Evolutionary conservation across 2,888 invertebrate genomes (phyloP).

Genomic region (Physocephala rufipes): DNA sequence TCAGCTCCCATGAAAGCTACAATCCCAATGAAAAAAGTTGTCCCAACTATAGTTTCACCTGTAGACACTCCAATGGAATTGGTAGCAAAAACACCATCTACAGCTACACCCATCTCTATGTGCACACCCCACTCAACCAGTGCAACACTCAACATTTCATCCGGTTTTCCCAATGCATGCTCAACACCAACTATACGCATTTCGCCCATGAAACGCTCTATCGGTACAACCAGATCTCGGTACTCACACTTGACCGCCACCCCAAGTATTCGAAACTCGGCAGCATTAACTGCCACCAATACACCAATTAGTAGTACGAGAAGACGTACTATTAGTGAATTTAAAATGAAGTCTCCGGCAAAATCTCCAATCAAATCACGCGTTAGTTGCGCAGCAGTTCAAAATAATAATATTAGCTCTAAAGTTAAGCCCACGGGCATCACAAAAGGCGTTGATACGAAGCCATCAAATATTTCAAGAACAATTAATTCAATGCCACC

Average conservation of each 20-base stretch:
- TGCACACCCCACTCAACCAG: constrained; percentile 16
- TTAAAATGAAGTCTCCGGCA: constrained; percentile 44
- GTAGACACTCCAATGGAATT: constrained; percentile 38
- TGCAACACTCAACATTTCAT: constrained; percentile 27
- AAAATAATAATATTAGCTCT: constrained; percentile 7
- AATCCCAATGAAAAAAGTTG: constrained; percentile 52
- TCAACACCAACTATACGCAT: constrained; percentile 48
- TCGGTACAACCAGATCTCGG: constrained; percentile 42
- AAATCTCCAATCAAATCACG: constrained; percentile 46
- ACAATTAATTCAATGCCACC: constrained; percentile 26
- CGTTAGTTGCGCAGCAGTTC: constrained; percentile 28
- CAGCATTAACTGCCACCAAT: constrained; percentile 31
- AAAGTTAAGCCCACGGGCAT: constrained; percentile 4
- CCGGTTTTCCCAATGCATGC: constrained; percentile 50
- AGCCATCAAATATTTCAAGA: constrained; percentile 29
- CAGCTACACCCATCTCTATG: constrained; percentile 49
- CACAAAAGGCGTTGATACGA: constrained; percentile 16
- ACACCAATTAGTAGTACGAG: constrained; percentile 36
- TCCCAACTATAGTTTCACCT: constrained; percentile 35
- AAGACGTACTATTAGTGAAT: constrained; percentile 43
- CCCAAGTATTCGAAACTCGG: constrained; percentile 44
- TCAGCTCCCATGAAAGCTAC: constrained; percentile 53
- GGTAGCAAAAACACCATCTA: constrained; percentile 40
- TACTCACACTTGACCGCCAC: constrained; percentile 49
- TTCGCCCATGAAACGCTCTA: constrained; percentile 44